Conservation (phyloP, 2,113 vertebrate species). For the Athene noctua region DNA sequence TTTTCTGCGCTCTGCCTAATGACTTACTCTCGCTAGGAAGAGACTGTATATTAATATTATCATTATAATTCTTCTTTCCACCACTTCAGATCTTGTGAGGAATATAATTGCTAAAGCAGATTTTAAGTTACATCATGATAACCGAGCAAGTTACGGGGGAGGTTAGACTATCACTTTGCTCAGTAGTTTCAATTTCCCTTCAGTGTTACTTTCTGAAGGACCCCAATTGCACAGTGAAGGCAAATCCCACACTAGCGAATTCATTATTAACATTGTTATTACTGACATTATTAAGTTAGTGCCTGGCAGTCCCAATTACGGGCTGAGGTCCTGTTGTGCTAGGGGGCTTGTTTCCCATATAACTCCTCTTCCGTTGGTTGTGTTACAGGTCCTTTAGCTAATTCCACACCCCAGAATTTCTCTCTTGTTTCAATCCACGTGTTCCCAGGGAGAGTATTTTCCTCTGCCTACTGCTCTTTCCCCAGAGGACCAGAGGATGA, state of each 20-base stretch:
- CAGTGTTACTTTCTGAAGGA: background rate
- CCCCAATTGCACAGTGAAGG: background rate
- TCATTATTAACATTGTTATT: constrained; percentile 1
- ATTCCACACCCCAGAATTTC: background rate
- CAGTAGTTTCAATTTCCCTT: constrained; percentile 33
- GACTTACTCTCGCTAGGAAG: constrained; percentile 49
- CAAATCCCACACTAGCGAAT: background rate
- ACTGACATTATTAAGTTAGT: background rate
- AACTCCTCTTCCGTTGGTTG: background rate
- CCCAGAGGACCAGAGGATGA: background rate
- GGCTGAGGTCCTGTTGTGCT: background rate
- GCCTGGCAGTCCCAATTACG: background rate
- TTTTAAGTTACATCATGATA: constrained; percentile 45
- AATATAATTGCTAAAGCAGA: constrained; percentile 61
- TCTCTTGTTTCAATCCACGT: background rate
- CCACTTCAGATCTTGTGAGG: constrained; percentile 55
- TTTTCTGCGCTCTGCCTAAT: constrained; percentile 37
- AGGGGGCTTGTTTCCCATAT: background rate
- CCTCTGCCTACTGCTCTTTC: background rate
- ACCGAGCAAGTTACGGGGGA: constrained; percentile 29
- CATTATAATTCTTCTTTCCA: constrained; percentile 45
- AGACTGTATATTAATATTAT: constrained; percentile 51
- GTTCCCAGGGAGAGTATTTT: background rate
- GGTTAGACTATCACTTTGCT: constrained; percentile 23
- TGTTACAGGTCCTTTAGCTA: background rate